Evolutionary conservation across 2,797 vertebrate genomes (phyloP).

Genomic region (Alosa sapidissima): DNA sequence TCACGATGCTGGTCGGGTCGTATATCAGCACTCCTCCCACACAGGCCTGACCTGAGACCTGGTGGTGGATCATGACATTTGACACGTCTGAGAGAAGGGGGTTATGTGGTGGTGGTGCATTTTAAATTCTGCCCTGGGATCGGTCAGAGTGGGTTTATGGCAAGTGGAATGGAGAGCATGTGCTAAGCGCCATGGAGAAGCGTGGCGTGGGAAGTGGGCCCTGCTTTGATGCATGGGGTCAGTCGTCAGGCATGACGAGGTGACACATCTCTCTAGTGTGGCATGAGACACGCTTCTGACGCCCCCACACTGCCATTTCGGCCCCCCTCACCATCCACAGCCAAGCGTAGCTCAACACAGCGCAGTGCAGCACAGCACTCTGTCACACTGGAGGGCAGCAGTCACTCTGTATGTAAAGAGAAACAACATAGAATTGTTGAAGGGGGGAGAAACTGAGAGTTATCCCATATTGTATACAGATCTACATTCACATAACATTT

Average conservation of each 20-base stretch:
- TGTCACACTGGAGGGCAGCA: not conserved
- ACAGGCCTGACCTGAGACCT: not conserved
- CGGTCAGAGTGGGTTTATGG: conserved; percentile 10
- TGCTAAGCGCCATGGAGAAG: not conserved
- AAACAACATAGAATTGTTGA: not conserved
- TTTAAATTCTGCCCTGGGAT: not conserved
- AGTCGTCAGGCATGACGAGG: not conserved
- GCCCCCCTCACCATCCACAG: not conserved
- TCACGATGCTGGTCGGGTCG: not conserved
- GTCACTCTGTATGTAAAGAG: not conserved
- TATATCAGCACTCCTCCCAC: conserved; percentile 13
- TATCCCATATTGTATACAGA: no score
- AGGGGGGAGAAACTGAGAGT: no score
- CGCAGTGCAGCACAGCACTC: not conserved
- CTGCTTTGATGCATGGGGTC: not conserved
- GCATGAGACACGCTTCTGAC: not conserved
- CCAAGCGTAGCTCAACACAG: not conserved
- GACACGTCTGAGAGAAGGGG: no score
- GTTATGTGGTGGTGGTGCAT: not conserved
- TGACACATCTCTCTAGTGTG: not conserved
- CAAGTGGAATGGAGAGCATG: not conserved
- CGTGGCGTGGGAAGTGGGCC: not conserved
- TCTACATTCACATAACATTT: no score
- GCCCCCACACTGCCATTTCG: not conserved
- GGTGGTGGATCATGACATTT: not conserved